phyloP scores from a whole-genome alignment of 2,888 invertebrate genomes.

The Gymnoscelis rufifasciata region DNA sequence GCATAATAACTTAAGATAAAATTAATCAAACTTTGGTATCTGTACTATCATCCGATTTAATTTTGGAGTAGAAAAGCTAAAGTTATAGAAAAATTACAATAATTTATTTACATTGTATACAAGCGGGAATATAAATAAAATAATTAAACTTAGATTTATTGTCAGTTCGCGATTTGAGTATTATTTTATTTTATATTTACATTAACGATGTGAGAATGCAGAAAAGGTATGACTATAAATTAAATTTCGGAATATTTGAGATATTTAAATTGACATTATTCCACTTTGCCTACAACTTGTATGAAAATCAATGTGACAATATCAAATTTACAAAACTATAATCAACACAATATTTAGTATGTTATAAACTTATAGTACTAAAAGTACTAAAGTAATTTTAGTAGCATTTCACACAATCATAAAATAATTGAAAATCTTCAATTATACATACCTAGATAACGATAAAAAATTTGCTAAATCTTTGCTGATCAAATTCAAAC shows the following conservation, averaged over 20 bases:
- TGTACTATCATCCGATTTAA: slow-evolving; percentile 74
- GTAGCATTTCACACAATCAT: neutral
- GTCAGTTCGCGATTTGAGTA: slow-evolving; percentile 78
- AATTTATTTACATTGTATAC: slow-evolving; percentile 61
- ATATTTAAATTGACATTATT: slow-evolving; percentile 20
- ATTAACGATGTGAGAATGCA: slow-evolving; percentile 50
- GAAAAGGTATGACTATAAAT: slow-evolving; percentile 29
- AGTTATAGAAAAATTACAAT: slow-evolving; percentile 63
- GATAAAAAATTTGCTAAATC: slow-evolving; percentile 17
- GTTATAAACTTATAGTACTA: neutral
- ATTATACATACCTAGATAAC: slow-evolving; percentile 16
- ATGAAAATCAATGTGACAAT: neutral
- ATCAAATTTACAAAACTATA: neutral
- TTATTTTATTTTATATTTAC: slow-evolving; percentile 61
- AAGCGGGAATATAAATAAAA: slow-evolving; percentile 55
- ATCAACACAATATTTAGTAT: neutral
- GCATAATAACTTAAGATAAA: slow-evolving; percentile 71
- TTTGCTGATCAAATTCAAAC: slow-evolving; percentile 20
- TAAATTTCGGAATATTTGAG: slow-evolving; percentile 17
- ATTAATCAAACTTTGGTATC: slow-evolving; percentile 78
- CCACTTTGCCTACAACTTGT: slow-evolving; percentile 9
- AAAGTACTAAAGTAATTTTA: neutral
- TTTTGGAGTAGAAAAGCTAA: slow-evolving; percentile 71
- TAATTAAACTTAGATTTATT: slow-evolving; percentile 72
- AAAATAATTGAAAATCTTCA: slow-evolving; percentile 8